phyloP scores from a whole-genome alignment of 2,797 vertebrate genomes.

The Australoheros facetus region DNA sequence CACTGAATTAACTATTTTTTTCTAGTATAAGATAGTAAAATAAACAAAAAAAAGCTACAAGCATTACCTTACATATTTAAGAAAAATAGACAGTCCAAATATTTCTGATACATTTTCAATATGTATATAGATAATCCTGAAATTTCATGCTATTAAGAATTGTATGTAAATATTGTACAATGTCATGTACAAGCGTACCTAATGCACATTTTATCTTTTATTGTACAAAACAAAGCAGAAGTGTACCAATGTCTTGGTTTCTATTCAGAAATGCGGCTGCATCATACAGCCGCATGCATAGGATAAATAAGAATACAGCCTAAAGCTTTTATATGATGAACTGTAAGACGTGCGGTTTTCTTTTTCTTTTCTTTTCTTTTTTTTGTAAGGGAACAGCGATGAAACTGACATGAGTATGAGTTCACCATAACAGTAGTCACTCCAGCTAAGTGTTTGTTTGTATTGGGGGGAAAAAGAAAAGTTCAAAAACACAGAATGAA shows the following conservation, averaged over 20 bases:
- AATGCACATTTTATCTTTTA: conserved; percentile 99
- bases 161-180: conserved; percentile 99
- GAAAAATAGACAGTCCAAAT: conserved; percentile 95
- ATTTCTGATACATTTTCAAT: conserved; percentile 99
- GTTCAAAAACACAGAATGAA: conserved; percentile 76
- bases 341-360: conserved; percentile 87
- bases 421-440: conserved; percentile 78
- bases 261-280: conserved; percentile 91
- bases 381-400: conserved; percentile 80
- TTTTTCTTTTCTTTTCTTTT: conserved; percentile 60
- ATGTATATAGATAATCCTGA: conserved; percentile 99
- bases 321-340: conserved; percentile 95
- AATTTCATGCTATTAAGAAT: conserved; percentile 94
- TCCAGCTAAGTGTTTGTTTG: conserved; percentile 80
- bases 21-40: conserved; percentile 89
- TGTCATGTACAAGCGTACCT: conserved; percentile 99
- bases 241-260: conserved; percentile 98
- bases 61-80: conserved; percentile 83
- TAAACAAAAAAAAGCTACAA: conserved; percentile 73
- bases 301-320: conserved; percentile 86
- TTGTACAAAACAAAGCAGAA: conserved; percentile 93
- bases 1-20: conserved; percentile 90
- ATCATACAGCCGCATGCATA: conserved; percentile 85
- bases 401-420: conserved; percentile 83
- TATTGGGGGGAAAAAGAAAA: conserved; percentile 19